phyloP scores from a whole-genome alignment of 2,888 invertebrate species.

The Stramonita haemastoma region DNA sequence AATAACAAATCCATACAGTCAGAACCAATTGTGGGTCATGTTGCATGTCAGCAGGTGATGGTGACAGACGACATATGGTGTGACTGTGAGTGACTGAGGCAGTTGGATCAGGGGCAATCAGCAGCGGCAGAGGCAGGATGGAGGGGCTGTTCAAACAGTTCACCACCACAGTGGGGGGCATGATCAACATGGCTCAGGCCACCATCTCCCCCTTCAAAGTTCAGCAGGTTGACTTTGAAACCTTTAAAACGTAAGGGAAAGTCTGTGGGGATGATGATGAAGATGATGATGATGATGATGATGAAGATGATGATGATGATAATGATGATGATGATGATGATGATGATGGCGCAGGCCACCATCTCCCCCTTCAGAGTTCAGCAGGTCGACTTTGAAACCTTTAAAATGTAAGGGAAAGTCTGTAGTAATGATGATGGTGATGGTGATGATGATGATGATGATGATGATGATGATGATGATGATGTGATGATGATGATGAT shows the following conservation, averaged over 20 bases:
- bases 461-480: no score
- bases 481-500: constrained; percentile 53
- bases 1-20: background rate
- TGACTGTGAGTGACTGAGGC: background rate
- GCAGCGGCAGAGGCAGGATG: constrained; percentile 35
- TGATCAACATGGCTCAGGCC: constrained; percentile 58
- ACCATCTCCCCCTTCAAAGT: constrained; percentile 69
- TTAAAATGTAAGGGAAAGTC: constrained; percentile 55
- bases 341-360: constrained; percentile 60
- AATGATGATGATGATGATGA: no score
- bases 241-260: constrained; percentile 56
- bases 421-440: no score
- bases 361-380: constrained; percentile 69
- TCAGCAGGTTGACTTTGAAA: constrained; percentile 59
- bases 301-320: no score
- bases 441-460: no score
- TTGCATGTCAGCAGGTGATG: no score
- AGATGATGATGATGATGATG: no score
- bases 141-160: constrained; percentile 48
- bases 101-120: background rate
- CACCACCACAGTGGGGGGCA: constrained; percentile 48
- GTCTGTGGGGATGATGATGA: background rate
- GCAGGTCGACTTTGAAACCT: constrained; percentile 58
- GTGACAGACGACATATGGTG: no score
- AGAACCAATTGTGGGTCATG: no score